Evolutionary conservation across 2,888 invertebrate species (phyloP), one percentile per base, ranked within the genome.

Genomic region (Macropis europaea): DNA sequence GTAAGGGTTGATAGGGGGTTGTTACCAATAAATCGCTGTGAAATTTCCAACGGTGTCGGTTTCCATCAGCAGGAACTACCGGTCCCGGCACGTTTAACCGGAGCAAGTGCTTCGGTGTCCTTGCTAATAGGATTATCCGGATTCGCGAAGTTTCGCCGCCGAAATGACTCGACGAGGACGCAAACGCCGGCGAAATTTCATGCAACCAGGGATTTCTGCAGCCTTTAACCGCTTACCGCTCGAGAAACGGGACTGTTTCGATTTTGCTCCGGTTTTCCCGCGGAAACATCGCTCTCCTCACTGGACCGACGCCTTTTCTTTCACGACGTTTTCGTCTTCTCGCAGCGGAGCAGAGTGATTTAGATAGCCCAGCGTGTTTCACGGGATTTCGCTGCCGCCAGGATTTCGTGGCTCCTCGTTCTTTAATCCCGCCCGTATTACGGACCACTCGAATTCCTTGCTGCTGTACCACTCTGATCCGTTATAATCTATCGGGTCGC

Each of bases 61-160:
- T 79, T 81, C 77, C 70, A 81, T 69, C 74, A 66, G 66, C 64
- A 66, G 70, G 68, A 76, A 74, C 70, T 66, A 74, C 59, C 56
- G 9, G 61, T 62, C 73, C 50, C 66, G 54, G 43, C 56, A 68
- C 73, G 66, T 73, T 79, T 79, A 82, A 79, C 74, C 64, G 66
- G 38, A 61, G 70, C 76, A 68, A 79, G 77, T 69, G 74, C 66
- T 71, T 71, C 61, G 73, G 77, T 82, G 76, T 79, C 79, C 77
- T 72, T 64, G 74, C 72, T 81, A 79, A 79, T 73, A 79, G 79
- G 82, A 81, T 81, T 82, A 82, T 64, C 71, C 73, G 75, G 73
- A 82, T 75, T 73, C 75, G 71, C 71, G 30, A 82, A 79, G 82
- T 81, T 81, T 75, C 68, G 47, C 53, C 43, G 52, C 22, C 47